Base-by-base conservation (phyloP, 2,113 vertebrate genomes). In the Lepisosteus osseus region DNA sequence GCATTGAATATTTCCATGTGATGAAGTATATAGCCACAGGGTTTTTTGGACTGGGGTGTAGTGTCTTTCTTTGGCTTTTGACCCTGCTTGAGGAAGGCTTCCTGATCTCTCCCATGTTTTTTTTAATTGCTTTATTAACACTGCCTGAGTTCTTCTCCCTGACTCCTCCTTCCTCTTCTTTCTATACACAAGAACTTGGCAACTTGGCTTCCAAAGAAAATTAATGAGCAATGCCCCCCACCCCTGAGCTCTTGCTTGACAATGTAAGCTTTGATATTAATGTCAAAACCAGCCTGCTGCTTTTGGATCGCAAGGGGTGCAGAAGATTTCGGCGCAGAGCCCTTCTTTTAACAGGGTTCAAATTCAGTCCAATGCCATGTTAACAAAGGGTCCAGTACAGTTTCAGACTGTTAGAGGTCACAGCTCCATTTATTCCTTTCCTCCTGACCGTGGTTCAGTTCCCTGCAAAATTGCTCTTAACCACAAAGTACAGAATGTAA, bases 401-500 rank as follows among this genome's bases (percentile, higher is more conserved):
- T 65, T 45, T 6, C 3, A 13, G 59, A 68, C 40, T 72, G 59
- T 64, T 70, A 29, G 11, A 54, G 62, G 71, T 73, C 63, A 29
- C 43, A 73, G 51, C 71, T 73, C n/a, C 40, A 67, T 56, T 73
- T 69, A 54, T 70, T 65, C 40, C 54, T 41, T 65, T 44, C 41
- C 62, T 76, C 15, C 44, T 64, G 59, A 68, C 57, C 57, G 8
- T 59, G 55, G 70, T 51, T 65, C 69, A 61, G 54, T 14, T 43
- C 59, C 14, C 65, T 14, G 40, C 72, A 62, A 75, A 70, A 62
- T 54, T 5, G 65, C 68, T 69, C 77, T 78, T 76, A 86, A 79
- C 82, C 86, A 78, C 85, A 78, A 85, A 86, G 74, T 85, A 81
- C 76, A 78, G 84, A 73, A 65, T 70, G 45, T 1, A 40, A 67